Evolutionary conservation across 37 sponge, comb jelly and placozoan species (phyloP).

Genomic region (Halichondria panicea): DNA sequence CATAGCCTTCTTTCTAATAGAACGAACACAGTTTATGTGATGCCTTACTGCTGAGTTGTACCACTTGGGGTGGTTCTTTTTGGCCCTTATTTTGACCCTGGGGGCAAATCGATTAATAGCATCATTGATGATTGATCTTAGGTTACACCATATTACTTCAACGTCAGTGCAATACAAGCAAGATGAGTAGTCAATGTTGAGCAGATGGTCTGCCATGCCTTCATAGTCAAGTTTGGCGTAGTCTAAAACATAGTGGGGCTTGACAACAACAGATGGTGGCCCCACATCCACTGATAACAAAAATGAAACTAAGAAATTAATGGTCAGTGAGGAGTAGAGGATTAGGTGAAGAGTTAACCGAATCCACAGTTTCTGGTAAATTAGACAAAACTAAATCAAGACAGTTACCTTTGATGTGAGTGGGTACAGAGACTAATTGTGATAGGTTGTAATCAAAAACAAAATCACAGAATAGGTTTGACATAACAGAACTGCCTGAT

Average conservation of each 20-base stretch:
- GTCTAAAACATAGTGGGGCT: constrained; percentile 9
- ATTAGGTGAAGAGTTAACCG: too few species aligned
- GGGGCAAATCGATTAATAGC: constrained; percentile 18
- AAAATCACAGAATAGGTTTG: constrained; percentile 29
- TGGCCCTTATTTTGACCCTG: not conserved
- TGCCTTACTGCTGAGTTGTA: constrained; percentile 12
- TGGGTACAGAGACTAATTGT: constrained; percentile 30
- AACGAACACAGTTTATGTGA: not conserved
- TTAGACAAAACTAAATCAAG: constrained; percentile 36
- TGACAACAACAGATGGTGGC: too few species aligned
- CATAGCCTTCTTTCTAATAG: constrained; percentile 1
- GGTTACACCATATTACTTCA: constrained; percentile 11
- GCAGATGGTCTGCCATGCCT: constrained; percentile 8
- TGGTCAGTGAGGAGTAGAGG: too few species aligned
- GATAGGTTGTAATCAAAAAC: constrained; percentile 23
- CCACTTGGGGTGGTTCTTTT: not conserved
- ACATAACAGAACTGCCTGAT: not conserved
- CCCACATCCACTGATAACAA: too few species aligned
- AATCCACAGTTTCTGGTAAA: too few species aligned
- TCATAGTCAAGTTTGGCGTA: constrained; percentile 23
- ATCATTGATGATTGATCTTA: not conserved
- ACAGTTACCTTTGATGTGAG: constrained; percentile 39
- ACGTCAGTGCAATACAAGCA: not conserved
- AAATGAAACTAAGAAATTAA: too few species aligned
- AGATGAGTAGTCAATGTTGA: constrained; percentile 1